Percentiles rank a stretch among this genome's conserved stretches.
Evolutionary conservation across 2,888 invertebrate genomes (phyloP).

Genomic region (Acronicta alni): DNA sequence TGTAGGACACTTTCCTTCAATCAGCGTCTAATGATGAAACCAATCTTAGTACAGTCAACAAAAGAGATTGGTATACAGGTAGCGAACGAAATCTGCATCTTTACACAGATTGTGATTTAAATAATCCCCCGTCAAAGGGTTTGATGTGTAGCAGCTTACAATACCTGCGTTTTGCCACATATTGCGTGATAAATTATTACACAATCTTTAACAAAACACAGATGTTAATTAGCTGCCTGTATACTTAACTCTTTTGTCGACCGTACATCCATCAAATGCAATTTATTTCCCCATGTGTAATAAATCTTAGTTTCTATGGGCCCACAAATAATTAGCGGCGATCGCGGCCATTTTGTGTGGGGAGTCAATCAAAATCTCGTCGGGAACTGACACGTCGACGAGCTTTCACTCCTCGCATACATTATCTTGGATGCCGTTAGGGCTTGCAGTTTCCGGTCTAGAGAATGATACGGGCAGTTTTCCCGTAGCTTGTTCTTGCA

Average conservation of each 20-base stretch:
- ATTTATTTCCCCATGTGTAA: constrained; percentile 39
- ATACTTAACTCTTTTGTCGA: too few relatives aligned
- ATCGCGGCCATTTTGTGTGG: constrained; percentile 36
- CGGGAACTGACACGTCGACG: constrained; percentile 35
- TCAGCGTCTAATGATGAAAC: constrained; percentile 34
- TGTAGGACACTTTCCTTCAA: constrained; percentile 26
- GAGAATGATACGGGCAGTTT: too few relatives aligned
- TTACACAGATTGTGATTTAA: too few relatives aligned
- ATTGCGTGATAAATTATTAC: too few relatives aligned
- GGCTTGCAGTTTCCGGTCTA: constrained; percentile 12
- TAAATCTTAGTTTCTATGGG: constrained; percentile 42
- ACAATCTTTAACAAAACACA: too few relatives aligned
- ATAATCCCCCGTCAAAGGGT: too few relatives aligned
- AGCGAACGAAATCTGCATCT: too few relatives aligned
- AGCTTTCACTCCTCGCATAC: constrained; percentile 47
- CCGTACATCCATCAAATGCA: constrained; percentile 33
- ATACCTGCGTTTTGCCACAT: too few relatives aligned
- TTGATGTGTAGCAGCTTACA: too few relatives aligned
- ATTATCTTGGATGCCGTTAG: constrained; percentile 28
- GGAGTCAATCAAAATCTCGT: constrained; percentile 50
- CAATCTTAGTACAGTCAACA: constrained; percentile 18
- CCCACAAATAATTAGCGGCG: constrained; percentile 37
- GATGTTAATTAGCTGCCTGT: too few relatives aligned
- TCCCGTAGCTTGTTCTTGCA: neutral
- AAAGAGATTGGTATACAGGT: too few relatives aligned